Evolutionary conservation across 2,888 invertebrate species (phyloP), one percentile per base, ranked within the genome.

Genomic region (Lasius fuliginosus): DNA sequence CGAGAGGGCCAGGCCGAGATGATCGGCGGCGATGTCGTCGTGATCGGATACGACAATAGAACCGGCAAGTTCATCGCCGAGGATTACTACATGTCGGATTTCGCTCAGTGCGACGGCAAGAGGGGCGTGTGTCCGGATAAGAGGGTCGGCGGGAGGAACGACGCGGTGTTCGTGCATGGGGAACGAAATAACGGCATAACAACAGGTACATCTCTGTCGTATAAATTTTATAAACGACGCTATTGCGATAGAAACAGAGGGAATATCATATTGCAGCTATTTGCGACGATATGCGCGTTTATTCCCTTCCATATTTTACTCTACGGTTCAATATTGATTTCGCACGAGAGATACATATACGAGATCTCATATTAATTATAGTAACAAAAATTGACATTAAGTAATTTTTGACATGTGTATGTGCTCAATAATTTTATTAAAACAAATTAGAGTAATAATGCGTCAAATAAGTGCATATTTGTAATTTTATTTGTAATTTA

Each of bases 121-220:
- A 96, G 96, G 53, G 98, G 98, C 0, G 98, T 98, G 6, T 99
- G 98, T 92, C 98, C 98, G 0, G 98, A 98, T 93, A 96, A 96
- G 86, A 95, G 97, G 64, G 96, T 98, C 15, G 98, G 98, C 0
- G 98, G 98, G 0, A 96, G 96, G 88, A 97, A 98, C 93, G 98
- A 98, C 93, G 97, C 97, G 0, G 95, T 96, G 5, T 94, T 98
- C 53, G 96, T 98, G 8, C 96, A 97, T 3, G 98, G 98, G 8
- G 96, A 97, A 88, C 96, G 98, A 71, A 97, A 97, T 91, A 97
- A 97, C 94, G 98, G 98, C 0, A 96, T 98, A 0, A 98, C 98
- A 0, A 97, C 97, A 33, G 95, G 95, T 95, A 79, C n/a, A 40
- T 56, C 6, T 76, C 15, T 64, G 11, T 58, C 12, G 5, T 60